Percentiles rank a stretch among this genome's conserved stretches.
Conservation (phyloP, 2,888 invertebrate genomes). For the Ecdyonurus torrentis region DNA sequence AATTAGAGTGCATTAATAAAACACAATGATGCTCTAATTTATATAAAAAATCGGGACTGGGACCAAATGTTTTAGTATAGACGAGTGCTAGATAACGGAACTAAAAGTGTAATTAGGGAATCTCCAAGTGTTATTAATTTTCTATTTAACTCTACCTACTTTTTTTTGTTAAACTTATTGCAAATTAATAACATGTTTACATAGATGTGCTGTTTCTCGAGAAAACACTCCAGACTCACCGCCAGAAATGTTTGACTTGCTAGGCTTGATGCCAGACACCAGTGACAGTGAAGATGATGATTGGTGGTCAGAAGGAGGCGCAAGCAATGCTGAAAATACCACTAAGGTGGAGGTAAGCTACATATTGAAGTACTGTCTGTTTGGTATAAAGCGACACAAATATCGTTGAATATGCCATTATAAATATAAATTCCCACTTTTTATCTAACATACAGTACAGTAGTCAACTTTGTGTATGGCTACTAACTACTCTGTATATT, state of each 20-base stretch:
- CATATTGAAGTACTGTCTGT: no score
- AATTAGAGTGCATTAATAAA: no score
- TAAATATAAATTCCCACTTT: no score
- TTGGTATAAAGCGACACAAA: no score
- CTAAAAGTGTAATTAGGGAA: no score
- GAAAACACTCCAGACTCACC: conserved; percentile 17
- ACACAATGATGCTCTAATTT: no score
- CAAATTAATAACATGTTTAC: not conserved
- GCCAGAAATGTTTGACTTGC: conserved; percentile 14
- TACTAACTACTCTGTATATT: not conserved
- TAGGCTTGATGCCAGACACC: conserved; percentile 14
- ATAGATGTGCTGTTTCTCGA: conserved; percentile 16
- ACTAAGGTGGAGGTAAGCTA: conserved; percentile 23
- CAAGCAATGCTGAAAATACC: conserved; percentile 19
- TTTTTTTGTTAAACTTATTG: not conserved
- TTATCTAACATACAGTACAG: no score
- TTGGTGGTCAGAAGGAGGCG: conserved; percentile 22
- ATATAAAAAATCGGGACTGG: no score
- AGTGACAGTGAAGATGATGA: conserved; percentile 25
- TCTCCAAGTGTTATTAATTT: not conserved
- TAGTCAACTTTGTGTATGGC: no score
- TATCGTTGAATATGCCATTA: no score
- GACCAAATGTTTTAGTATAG: no score
- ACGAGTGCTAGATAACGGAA: no score
- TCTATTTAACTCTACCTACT: not conserved